Evolutionary conservation across 2,888 invertebrate genomes (phyloP).

Genomic region (Parasteatoda lunata): DNA sequence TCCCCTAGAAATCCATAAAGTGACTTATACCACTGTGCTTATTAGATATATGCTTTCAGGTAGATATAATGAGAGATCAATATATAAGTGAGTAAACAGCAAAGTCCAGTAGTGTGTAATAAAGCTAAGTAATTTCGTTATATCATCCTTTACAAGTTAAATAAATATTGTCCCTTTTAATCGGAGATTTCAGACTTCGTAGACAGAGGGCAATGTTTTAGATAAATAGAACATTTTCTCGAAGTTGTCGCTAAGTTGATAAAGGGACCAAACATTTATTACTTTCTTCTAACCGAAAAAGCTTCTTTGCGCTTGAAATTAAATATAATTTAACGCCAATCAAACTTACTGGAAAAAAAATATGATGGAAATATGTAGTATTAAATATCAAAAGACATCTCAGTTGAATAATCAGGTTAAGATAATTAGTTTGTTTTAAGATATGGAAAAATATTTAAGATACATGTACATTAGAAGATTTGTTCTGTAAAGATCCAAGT

Average conservation of each 20-base stretch:
- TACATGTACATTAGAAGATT: too few species aligned
- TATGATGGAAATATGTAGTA: too few species aligned
- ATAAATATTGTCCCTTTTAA: conserved; percentile 66
- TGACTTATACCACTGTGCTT: too few species aligned
- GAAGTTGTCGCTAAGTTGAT: conserved; percentile 28
- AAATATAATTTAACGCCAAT: too few species aligned
- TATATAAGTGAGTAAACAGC: conserved; percentile 37
- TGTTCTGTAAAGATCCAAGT: too few species aligned
- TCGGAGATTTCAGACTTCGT: conserved; percentile 43
- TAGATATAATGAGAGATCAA: conserved; percentile 40
- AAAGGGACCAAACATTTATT: conserved; percentile 27
- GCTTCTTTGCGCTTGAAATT: too few species aligned
- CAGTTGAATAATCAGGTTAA: too few species aligned
- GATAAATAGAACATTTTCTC: conserved; percentile 34
- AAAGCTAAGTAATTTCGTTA: conserved; percentile 67
- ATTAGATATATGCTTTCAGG: background rate
- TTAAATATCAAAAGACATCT: too few species aligned
- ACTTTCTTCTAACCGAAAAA: background rate
- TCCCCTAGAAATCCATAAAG: too few species aligned
- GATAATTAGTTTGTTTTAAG: too few species aligned
- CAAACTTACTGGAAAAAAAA: too few species aligned
- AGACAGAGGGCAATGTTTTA: conserved; percentile 15
- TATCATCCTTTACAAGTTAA: conserved; percentile 63
- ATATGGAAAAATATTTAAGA: too few species aligned
- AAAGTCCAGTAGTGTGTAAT: conserved; percentile 38